Conservation (phyloP, 2,797 vertebrate genomes). For the Centropyge bicolor region DNA sequence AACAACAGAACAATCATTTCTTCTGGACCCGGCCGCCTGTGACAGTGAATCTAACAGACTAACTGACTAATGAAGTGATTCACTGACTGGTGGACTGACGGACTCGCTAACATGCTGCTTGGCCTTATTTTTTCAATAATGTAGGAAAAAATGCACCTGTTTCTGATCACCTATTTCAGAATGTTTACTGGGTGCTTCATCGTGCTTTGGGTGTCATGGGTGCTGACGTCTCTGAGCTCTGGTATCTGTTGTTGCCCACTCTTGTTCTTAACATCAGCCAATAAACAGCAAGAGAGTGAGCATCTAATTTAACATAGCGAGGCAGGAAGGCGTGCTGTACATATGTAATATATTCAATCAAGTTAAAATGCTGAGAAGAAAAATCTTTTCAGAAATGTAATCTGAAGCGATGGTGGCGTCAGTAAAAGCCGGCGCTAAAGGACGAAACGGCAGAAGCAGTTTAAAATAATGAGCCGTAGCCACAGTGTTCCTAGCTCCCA, state of each 20-base stretch:
- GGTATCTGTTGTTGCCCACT: neutral
- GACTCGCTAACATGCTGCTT: conserved; percentile 1
- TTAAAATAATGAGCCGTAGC: too few relatives aligned
- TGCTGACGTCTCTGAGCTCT: neutral
- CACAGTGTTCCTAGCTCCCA: too few relatives aligned
- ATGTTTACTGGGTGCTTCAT: neutral
- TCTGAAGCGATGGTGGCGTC: neutral
- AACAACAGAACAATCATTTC: conserved; percentile 42
- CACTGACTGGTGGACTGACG: neutral
- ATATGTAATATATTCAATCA: too few relatives aligned
- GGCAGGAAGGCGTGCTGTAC: too few relatives aligned
- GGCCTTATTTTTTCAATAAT: neutral
- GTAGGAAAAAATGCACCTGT: neutral
- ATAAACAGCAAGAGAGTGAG: too few relatives aligned
- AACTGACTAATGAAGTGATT: conserved; percentile 38
- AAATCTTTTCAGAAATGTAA: neutral
- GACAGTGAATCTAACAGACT: conserved; percentile 15
- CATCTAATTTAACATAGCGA: too few relatives aligned
- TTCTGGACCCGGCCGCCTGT: neutral
- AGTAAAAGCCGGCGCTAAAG: neutral
- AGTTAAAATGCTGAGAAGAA: too few relatives aligned
- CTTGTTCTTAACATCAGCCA: neutral
- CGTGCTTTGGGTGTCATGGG: neutral
- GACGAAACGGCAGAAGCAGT: neutral
- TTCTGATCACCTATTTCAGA: neutral